These are phyloP conservation scores for Trichopoda pennipes DNA, from an alignment of 2,888 invertebrate genomes.

Conservation along the genomic window DNA sequence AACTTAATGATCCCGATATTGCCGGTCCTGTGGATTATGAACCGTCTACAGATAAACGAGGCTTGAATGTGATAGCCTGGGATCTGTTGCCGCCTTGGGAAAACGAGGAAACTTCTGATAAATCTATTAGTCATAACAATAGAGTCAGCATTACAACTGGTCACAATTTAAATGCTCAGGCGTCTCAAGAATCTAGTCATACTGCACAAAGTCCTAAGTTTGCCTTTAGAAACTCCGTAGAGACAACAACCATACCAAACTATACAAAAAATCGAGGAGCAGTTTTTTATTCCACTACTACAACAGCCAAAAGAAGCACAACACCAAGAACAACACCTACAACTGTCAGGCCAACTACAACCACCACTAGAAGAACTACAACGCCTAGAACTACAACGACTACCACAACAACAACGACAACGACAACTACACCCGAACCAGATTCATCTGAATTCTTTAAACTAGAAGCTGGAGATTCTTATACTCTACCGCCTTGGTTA, in stretches of 20 bases:
- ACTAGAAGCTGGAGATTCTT: slow-evolving; percentile 76
- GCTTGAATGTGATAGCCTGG: slow-evolving; percentile 78
- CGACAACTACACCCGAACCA: slow-evolving; percentile 70
- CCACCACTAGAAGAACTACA: slow-evolving; percentile 64
- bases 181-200: slow-evolving; percentile 56
- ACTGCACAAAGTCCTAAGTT: slow-evolving; percentile 16
- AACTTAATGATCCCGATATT: slow-evolving; percentile 75
- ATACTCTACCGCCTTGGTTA: slow-evolving; percentile 77
- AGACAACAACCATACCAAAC: slow-evolving; percentile 65
- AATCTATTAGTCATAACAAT: slow-evolving; percentile 69
- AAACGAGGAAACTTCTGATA: slow-evolving; percentile 55
- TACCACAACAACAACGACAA: slow-evolving; percentile 23
- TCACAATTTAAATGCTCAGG: slow-evolving; percentile 49
- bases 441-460: slow-evolving; percentile 73
- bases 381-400: slow-evolving; percentile 63
- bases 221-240: slow-evolving; percentile 44
- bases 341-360: slow-evolving; percentile 68
- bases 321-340: slow-evolving; percentile 60
- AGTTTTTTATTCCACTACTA: slow-evolving; percentile 71
- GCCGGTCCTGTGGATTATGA: slow-evolving; percentile 75
- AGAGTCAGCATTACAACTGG: slow-evolving; percentile 54
- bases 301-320: slow-evolving; percentile 59
- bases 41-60: slow-evolving; percentile 70
- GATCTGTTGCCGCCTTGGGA: slow-evolving; percentile 76
- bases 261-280: slow-evolving; percentile 70